Evolutionary conservation across 37 sponge, comb jelly and placozoan genomes (phyloP), one percentile per base, ranked within the genome.

Genomic region (Diacarnus erythraeanus): DNA sequence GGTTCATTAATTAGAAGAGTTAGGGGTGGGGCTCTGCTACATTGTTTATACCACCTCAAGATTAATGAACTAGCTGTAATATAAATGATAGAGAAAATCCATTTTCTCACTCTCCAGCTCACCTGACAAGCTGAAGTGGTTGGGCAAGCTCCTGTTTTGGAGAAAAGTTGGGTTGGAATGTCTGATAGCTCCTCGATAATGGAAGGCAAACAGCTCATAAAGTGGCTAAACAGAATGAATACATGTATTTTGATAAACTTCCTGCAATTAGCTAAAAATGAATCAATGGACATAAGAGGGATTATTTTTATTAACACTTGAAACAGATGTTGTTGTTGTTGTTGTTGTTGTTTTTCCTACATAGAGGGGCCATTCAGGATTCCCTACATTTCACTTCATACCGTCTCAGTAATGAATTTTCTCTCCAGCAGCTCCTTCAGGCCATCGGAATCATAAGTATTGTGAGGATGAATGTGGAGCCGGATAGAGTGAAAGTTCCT

Each of bases 401-500:
- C 90, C 77, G 59, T 74, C 9, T 70, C 58, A 25, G 58, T 36
- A 4, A 77, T 23, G 26, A 91, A 40, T 17, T 73, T 35, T 44
- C 70, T 80, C 78, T 91, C 92, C 6, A 91, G 38, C 9, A 86
- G 72, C 56, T 91, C 80, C 72, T 76, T 86, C 38, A 91, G 69
- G 33, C 72, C 33, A 4, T 83, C 84, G 33, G 87, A 72, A 69
- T 86, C 87, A 35, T 85, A 86, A 0, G 87, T 86, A 74, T 91
- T 91, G 63, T 86, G 78, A 43, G 83, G 79, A 42, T 91, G 92
- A 27, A 91, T 42, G 74, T 79, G 72, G 31, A 91, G 64, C 77
- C 83, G 86, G 37, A 91, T 36, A 57, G 87, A 91, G 72, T 74
- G 78, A 67, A 79, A 91, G 81, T 86, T 91, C 21, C 69, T 47